phyloP scores from a whole-genome alignment of 2,113 vertebrate species.

The Peromyscus polionotus region DNA sequence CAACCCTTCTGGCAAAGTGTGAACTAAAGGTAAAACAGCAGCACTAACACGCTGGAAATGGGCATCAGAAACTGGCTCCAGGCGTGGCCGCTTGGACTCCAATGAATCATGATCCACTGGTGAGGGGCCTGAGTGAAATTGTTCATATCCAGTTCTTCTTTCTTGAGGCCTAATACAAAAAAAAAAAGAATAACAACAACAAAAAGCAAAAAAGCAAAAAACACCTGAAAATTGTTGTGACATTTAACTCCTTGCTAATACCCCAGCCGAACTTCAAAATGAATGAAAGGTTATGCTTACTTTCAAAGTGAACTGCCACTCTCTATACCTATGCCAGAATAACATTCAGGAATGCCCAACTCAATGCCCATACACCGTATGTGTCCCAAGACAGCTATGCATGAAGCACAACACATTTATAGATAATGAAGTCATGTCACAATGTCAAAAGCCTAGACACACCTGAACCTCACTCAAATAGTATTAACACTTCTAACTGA shows the following conservation, averaged over 20 bases:
- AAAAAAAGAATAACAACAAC: background rate
- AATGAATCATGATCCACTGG: slow-evolving; percentile 93
- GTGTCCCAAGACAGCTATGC: background rate
- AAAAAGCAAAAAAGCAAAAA: background rate
- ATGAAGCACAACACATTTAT: background rate
- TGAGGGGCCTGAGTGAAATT: slow-evolving; percentile 91
- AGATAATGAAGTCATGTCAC: background rate
- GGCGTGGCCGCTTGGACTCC: slow-evolving; percentile 95
- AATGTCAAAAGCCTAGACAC: background rate
- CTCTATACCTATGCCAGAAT: background rate
- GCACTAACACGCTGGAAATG: slow-evolving; percentile 93
- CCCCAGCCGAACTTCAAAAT: background rate
- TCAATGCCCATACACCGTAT: background rate
- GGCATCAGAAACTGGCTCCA: slow-evolving; percentile 93
- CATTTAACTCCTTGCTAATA: background rate
- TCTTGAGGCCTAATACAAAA: slow-evolving; percentile 93
- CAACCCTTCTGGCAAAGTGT: slow-evolving; percentile 94
- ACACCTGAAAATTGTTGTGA: background rate
- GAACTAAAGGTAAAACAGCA: slow-evolving; percentile 91
- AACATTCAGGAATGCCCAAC: background rate
- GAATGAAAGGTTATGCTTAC: background rate
- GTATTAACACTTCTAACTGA: slow-evolving; percentile 15
- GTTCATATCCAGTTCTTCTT: slow-evolving; percentile 96
- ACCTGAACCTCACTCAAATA: background rate
- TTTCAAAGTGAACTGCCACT: slow-evolving; percentile 27